phyloP scores from a whole-genome alignment of 2,888 invertebrate species.

The Sericinus montela region DNA sequence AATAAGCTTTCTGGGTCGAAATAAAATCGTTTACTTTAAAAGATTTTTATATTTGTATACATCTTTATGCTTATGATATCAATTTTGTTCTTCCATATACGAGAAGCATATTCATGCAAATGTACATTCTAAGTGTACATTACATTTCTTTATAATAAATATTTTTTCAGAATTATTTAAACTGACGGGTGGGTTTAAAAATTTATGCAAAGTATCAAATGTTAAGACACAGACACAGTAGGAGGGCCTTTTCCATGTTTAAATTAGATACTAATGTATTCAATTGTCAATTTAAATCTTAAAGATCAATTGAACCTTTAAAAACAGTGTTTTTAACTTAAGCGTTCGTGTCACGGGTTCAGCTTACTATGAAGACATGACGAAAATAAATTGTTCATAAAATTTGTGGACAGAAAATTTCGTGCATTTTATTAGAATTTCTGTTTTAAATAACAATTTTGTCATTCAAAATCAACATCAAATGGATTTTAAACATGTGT shows the following conservation, averaged over 20 bases:
- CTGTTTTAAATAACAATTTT: neutral
- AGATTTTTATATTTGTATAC: no score
- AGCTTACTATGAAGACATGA: conserved; percentile 13
- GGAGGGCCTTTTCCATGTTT: conserved; percentile 5
- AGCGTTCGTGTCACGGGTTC: neutral
- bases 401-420: conserved; percentile 11
- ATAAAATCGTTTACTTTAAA: no score
- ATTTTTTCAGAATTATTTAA: neutral
- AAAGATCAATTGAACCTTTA: conserved; percentile 8
- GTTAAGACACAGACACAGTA: conserved; percentile 8
- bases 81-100: no score
- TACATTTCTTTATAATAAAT: neutral
- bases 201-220: conserved; percentile 16
- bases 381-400: conserved; percentile 8
- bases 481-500: no score
- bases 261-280: conserved; percentile 1
- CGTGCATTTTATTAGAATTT: conserved; percentile 3
- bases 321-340: conserved; percentile 8
- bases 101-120: no score
- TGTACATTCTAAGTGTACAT: no score
- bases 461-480: no score
- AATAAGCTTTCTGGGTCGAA: no score
- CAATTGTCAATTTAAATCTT: conserved; percentile 11
- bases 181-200: neutral
- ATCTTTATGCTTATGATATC: no score